phyloP scores from a whole-genome alignment of 1,140 invertebrate genomes.

The Idris sp. region DNA sequence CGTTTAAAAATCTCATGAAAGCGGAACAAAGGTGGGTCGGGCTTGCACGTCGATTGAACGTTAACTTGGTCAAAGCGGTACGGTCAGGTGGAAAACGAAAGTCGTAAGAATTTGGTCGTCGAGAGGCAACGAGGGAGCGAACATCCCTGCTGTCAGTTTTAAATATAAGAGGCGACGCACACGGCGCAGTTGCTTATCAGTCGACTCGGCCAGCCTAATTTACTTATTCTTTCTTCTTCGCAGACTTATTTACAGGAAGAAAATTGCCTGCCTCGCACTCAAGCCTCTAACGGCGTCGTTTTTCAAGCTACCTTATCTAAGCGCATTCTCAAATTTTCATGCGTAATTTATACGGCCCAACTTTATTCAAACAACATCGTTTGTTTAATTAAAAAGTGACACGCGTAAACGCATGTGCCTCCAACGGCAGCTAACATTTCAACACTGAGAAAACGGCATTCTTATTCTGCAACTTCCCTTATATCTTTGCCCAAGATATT shows the following conservation, averaged over 20 bases:
- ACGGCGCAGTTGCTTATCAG: conserved; percentile 74
- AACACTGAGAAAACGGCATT: too few relatives aligned
- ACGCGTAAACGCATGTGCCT: conserved; percentile 18
- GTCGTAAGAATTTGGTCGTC: conserved; percentile 49
- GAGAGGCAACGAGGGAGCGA: conserved; percentile 32
- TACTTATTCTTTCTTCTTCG: conserved; percentile 73
- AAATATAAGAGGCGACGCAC: conserved; percentile 58
- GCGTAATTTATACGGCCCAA: conserved; percentile 28
- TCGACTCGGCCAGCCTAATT: conserved; percentile 74
- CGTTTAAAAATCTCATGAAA: conserved; percentile 76
- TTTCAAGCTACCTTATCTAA: conserved; percentile 49
- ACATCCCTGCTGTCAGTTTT: conserved; percentile 67
- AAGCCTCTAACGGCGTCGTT: conserved; percentile 45
- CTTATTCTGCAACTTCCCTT: conserved; percentile 35
- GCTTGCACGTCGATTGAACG: conserved; percentile 61
- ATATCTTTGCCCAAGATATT: conserved; percentile 58
- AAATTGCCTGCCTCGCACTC: conserved; percentile 67
- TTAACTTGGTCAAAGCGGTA: conserved; percentile 66
- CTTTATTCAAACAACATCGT: too few relatives aligned
- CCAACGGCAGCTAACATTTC: conserved; percentile 3
- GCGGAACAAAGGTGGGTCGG: conserved; percentile 70
- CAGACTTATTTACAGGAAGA: conserved; percentile 74
- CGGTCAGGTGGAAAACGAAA: conserved; percentile 49
- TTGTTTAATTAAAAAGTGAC: too few relatives aligned
- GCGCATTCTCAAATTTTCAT: conserved; percentile 54